Base-by-base conservation (phyloP, 1,140 invertebrate genomes). In the Mactra quadrangularis region DNA sequence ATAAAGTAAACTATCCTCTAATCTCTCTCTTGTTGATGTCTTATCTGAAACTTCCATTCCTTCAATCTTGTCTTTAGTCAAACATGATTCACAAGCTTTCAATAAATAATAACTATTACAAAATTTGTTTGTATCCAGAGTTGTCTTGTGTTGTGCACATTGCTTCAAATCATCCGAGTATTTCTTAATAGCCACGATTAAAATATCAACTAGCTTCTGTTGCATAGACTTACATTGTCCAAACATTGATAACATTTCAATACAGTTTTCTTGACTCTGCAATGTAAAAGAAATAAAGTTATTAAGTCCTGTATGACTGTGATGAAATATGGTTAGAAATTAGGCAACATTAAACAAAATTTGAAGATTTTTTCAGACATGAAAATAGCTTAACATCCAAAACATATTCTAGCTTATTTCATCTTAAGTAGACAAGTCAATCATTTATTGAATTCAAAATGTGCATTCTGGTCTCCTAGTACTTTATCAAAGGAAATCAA, bases 1-100 rank as follows among this genome's bases (percentile, higher is more conserved):
- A 45, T 81, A 66, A 13, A 81, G 72, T 15, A 87, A 25, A 33
- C 72, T 66, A 11, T 87, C 64, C 29, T 86, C 85, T 27, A 79
- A 66, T 29, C 27, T 76, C 0, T 75, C 60, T 52, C 35, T 82
- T 0, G 79, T 17, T 25, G 0, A 4, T 38, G 57, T 29, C 17
- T 33, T 57, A 17, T 25, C 52, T 19, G 27, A 53, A 41, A 1
- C 33, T 17, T 22, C 22, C 31, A 60, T 33, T 15, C 31, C 6
- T 31, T 38, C 70, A 19, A 17, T n/a, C 19, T 3, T 52, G 19
- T 25, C 68, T 22, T 31, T 29, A 45, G 31, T 57, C 22, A 47
- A 75, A 50, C 47, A 64, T 25, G 0, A 41, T 52, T 60, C 59
- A 74, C 35, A 59, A 57, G 64, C 60, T 41, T 45, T 45, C 45